phyloP scores from a whole-genome alignment of 2,888 invertebrate genomes.

The Neoascia interrupta region DNA sequence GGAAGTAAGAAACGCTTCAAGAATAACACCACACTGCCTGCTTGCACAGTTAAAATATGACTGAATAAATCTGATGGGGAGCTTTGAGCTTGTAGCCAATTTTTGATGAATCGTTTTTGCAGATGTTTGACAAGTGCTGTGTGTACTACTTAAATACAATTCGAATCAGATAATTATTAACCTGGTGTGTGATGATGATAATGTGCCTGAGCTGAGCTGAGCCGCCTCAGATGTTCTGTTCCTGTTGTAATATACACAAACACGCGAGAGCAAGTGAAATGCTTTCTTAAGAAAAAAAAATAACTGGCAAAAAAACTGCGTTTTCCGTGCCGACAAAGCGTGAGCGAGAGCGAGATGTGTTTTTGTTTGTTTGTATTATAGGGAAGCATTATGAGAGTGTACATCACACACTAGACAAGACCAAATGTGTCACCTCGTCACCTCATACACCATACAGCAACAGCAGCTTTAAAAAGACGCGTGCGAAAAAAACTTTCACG shows the following conservation, averaged over 20 bases:
- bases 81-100: conserved; percentile 45
- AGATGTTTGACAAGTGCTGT: conserved; percentile 12
- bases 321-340: conserved; percentile 30
- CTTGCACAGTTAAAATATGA: conserved; percentile 49
- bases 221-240: conserved; percentile 28
- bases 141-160: too few species aligned
- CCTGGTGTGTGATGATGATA: too few species aligned
- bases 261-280: conserved; percentile 37
- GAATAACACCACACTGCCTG: conserved; percentile 40
- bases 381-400: too few species aligned
- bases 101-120: conserved; percentile 31
- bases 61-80: conserved; percentile 34
- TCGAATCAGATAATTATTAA: too few species aligned
- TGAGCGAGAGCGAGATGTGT: not conserved
- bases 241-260: too few species aligned
- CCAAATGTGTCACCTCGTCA: not conserved
- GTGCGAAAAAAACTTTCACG: not conserved
- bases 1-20: conserved; percentile 22
- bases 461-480: too few species aligned
- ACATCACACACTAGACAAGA: not conserved
- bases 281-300: conserved; percentile 36
- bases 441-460: too few species aligned
- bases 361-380: conserved; percentile 1
- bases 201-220: too few species aligned
- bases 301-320: too few species aligned